Base-by-base conservation (phyloP, 2,113 vertebrate species). In the Rhinolophus sinicus region DNA sequence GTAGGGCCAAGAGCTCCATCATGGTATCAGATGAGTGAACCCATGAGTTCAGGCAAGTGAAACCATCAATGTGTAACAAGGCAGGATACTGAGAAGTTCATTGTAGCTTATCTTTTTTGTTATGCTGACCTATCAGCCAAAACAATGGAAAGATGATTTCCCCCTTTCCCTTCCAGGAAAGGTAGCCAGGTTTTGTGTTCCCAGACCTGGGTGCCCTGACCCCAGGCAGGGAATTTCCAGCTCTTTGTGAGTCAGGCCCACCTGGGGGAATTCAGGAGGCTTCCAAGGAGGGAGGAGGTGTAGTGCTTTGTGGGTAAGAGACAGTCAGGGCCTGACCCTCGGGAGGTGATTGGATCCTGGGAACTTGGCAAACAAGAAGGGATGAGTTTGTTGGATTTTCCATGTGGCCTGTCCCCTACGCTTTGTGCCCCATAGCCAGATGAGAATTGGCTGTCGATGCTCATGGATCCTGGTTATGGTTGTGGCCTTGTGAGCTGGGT, bases 161-260 rank as follows among this genome's bases (percentile, higher is more conserved):
- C 56, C 73, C 54, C 47, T 90, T 93, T 86, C 38, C 56, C 60
- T 92, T 96, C 77, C 89, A 94, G 77, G 85, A 88, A 97, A 94
- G 80, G 44, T 24, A 88, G 52, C 62, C 91, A 89, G 50, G 14
- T 22, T 94, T 86, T 96, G 88, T 88, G 56, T 93, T 97, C 62
- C 56, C 89, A 97, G 70, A 73, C 64, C 81, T 85, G 60, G 54
- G 67, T 86, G 67, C 14, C 89, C 65, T 93, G 94, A 81, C 78
- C 77, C 62, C 35, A 76, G 88, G 85, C 85, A 67, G 88, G 94
- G 89, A 88, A 91, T 94, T 96, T 90, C 96, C 94, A 95, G 40
- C 50, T 81, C 54, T 82, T 72, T 22, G 65, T 96, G 76, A 82
- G 62, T 95, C 85, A 60, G 54, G 72, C 77, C 76, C 81, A 96